phyloP scores from a whole-genome alignment of 2,888 invertebrate genomes.

The Leptopilina syphax region DNA sequence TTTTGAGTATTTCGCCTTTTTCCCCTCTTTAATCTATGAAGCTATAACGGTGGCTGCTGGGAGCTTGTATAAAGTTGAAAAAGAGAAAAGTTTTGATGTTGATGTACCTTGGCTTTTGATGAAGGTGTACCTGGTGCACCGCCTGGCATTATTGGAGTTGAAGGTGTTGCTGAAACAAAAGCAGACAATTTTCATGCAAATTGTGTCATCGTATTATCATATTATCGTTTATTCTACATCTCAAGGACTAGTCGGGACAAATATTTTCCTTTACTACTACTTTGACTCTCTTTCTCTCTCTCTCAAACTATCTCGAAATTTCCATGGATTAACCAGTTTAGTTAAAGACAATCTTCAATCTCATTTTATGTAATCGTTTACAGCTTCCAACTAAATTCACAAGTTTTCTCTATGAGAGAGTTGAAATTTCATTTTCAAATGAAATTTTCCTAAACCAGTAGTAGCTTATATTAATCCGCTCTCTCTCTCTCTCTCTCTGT shows the following conservation, averaged over 20 bases:
- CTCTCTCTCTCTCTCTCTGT: too few relatives aligned
- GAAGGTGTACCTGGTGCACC: constrained; percentile 90
- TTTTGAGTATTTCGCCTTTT: too few relatives aligned
- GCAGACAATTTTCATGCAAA: constrained; percentile 41
- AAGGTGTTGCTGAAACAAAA: constrained; percentile 77
- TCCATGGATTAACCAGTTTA: constrained; percentile 22
- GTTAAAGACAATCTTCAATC: constrained; percentile 4
- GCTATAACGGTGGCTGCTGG: background rate
- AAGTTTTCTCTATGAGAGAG: background rate
- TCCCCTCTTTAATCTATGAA: too few relatives aligned
- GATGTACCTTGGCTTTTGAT: constrained; percentile 86
- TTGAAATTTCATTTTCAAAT: constrained; percentile 2
- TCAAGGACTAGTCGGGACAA: background rate
- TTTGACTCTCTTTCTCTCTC: background rate
- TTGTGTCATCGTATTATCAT: constrained; percentile 2
- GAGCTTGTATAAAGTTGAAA: constrained; percentile 1
- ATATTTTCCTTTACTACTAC: background rate
- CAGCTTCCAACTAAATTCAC: background rate
- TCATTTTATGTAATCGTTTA: constrained; percentile 20
- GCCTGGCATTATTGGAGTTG: constrained; percentile 83
- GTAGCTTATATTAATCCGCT: background rate
- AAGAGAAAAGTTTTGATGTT: constrained; percentile 3
- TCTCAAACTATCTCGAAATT: background rate
- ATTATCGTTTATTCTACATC: constrained; percentile 19
- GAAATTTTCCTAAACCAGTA: background rate